Evolutionary conservation across 2,888 invertebrate genomes (phyloP).

Genomic region (Hypselothyrea guttata): DNA sequence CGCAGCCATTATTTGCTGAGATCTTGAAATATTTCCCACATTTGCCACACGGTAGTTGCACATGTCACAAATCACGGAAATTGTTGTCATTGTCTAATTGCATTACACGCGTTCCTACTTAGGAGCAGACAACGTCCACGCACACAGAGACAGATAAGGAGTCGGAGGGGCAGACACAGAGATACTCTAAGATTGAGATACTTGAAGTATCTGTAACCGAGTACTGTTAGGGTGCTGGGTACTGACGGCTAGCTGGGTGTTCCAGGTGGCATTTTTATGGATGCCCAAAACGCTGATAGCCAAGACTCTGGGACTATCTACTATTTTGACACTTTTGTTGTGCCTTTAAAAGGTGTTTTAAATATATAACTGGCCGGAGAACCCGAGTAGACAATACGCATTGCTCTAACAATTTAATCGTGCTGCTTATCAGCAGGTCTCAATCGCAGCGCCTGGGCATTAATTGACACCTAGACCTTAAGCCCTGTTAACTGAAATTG

Average conservation of each 20-base stretch:
- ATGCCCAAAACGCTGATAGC: not conserved
- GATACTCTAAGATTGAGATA: slow-evolving; percentile 27
- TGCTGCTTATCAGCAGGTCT: slow-evolving; percentile 55
- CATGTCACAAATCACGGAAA: slow-evolving; percentile 52
- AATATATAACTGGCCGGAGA: slow-evolving; percentile 58
- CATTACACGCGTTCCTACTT: slow-evolving; percentile 69
- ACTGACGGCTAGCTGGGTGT: slow-evolving; percentile 47
- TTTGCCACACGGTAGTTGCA: slow-evolving; percentile 66
- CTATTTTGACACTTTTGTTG: slow-evolving; percentile 77
- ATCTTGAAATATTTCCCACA: slow-evolving; percentile 14
- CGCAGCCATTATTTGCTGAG: not conserved
- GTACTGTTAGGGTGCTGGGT: slow-evolving; percentile 24
- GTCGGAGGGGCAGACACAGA: not conserved
- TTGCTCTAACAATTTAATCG: slow-evolving; percentile 70
- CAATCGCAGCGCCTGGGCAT: slow-evolving; percentile 65
- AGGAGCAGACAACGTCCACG: slow-evolving; percentile 45
- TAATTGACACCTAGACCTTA: slow-evolving; percentile 64
- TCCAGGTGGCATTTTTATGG: slow-evolving; percentile 40
- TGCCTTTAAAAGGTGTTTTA: slow-evolving; percentile 74
- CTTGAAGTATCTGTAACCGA: slow-evolving; percentile 44
- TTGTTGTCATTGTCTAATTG: slow-evolving; percentile 68
- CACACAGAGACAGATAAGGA: slow-evolving; percentile 3
- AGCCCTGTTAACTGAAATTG: slow-evolving; percentile 2
- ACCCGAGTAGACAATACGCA: slow-evolving; percentile 44
- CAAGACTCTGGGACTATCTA: slow-evolving; percentile 42